Percentiles rank a stretch among this genome's conserved stretches.
Evolutionary conservation across 2,113 vertebrate genomes (phyloP).

Genomic region (Phrynocephalus versicolor): DNA sequence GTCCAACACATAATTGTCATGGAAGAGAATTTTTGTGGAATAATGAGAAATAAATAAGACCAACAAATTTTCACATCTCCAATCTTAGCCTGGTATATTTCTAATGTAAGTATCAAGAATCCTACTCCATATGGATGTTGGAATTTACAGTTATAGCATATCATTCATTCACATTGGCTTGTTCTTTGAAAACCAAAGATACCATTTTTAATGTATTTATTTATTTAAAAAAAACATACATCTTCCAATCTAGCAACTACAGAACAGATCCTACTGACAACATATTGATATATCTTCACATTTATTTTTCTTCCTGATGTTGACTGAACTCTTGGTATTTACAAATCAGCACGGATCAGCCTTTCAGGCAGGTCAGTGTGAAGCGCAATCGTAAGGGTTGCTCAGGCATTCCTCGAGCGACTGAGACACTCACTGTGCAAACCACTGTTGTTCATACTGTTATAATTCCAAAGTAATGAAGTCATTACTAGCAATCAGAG

Average conservation of each 20-base stretch:
- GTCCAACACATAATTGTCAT: no score
- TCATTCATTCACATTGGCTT: constrained; percentile 1
- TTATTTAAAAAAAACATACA: neutral
- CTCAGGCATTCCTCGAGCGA: constrained; percentile 79
- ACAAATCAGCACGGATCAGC: constrained; percentile 68
- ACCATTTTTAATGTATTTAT: neutral
- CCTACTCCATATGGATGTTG: no score
- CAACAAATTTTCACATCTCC: no score
- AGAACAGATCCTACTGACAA: constrained; percentile 34
- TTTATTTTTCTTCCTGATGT: constrained; percentile 65
- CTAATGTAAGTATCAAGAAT: neutral
- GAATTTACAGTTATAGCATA: constrained; percentile 19
- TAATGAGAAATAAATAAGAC: no score
- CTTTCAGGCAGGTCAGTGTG: constrained; percentile 68
- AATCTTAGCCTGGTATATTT: neutral
- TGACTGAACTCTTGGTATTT: constrained; percentile 76
- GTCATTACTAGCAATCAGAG: constrained; percentile 94
- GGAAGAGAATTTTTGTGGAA: no score
- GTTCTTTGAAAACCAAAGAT: constrained; percentile 22
- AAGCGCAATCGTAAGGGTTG: constrained; percentile 69
- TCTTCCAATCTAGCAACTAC: constrained; percentile 17
- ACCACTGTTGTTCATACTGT: constrained; percentile 86
- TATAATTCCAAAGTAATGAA: constrained; percentile 96
- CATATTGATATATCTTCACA: constrained; percentile 44
- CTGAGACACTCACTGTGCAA: constrained; percentile 74